Base-by-base conservation (phyloP, 2,888 invertebrate species). In the Nymphalis urticae region DNA sequence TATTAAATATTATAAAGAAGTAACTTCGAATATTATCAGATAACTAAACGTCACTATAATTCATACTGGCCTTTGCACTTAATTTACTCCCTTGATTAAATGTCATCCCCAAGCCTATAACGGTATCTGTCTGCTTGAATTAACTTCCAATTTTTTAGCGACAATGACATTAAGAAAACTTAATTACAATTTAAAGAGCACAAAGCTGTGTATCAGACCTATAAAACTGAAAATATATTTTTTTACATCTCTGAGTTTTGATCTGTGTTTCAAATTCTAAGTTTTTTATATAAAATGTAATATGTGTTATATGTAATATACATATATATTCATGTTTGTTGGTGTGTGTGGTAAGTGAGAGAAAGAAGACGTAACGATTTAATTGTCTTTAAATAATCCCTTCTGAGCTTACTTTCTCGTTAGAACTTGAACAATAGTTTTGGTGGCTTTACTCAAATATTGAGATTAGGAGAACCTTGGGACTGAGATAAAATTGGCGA, bases 61-160 rank as follows among this genome's bases (percentile, higher is more conserved):
- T 21, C 17, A 24, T 59, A 48, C 24, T 53, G 36, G 68, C 27
- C 62, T 63, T 21, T 48, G 59, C 21, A 60, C 63, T 64, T 53
- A 68, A 68, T 60, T 68, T 60, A n/a, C 48, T 17, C 60, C 47
- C 60, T 64, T 32, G 59, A 64, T 68, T 54, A 60, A 60, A 60
- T 68, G 63, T 58, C 64, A 60, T 68, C 53, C 47, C 8, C 67
- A 36, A 36, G 50, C 27, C 10, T 24, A 17, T 61, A 27, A 27
- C 19, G 61, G 27, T 19, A 27, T 48, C 27, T 36, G 36, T 21
- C 48, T 47, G 21, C 19, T 48, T 61, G 48, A 48, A 48, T 48
- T 27, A 10, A 48, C n/a, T 61, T 48, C 24, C 13, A 42, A 60
- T 16, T 36, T 53, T 24, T 50, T 42, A 42, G 42, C 42, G 42